Evolutionary conservation across 2,797 vertebrate species (phyloP), one percentile per base, ranked within the genome.

Genomic region (Fratercula arctica): DNA sequence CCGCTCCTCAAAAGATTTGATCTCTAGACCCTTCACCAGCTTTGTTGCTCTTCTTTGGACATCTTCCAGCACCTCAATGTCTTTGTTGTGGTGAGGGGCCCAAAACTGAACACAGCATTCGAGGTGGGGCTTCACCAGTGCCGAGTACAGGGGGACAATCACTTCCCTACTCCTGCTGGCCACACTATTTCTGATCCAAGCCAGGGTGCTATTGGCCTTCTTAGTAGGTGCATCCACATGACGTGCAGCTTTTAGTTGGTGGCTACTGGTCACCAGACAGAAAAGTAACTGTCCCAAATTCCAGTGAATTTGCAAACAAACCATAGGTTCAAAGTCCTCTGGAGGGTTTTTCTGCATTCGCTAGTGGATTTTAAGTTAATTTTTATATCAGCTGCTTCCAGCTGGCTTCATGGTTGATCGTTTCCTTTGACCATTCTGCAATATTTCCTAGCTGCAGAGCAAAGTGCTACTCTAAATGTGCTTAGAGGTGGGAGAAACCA

Each of bases 311-410:
- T 85, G 67, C 95, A 96, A 90, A 92, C 33, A 79, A 81, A 63
- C 50, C 24, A 18, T 8, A 21, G 51, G 84, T 79, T 74, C 90
- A 90, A 94, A 96, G 95, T 94, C 72, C 74, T 82, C 88, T 4
- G 6, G 48, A 82, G 31, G 10, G 35, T 21, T 73, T 92, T 93
- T 82, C 63, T 79, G 77, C 77, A 43, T 29, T 85, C 7, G 1
- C 26, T 56, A 60, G 63, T 51, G 77, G 74, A 87, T 89, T 90
- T 74, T 13, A 82, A 93, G 93, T 97, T 96, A 97, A 94, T 92
- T 96, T 96, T 96, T 95, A 53, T 92, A 93, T 90, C 86, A 26
- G 67, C 81, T 3, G 2, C 63, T 92, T 82, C 63, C 67, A 70
- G 31, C 13, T 35, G 39, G 59, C 28, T 70, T 85, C 60, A 35